phyloP scores from a whole-genome alignment of 2,113 vertebrate genomes.

The Uria aalge region DNA sequence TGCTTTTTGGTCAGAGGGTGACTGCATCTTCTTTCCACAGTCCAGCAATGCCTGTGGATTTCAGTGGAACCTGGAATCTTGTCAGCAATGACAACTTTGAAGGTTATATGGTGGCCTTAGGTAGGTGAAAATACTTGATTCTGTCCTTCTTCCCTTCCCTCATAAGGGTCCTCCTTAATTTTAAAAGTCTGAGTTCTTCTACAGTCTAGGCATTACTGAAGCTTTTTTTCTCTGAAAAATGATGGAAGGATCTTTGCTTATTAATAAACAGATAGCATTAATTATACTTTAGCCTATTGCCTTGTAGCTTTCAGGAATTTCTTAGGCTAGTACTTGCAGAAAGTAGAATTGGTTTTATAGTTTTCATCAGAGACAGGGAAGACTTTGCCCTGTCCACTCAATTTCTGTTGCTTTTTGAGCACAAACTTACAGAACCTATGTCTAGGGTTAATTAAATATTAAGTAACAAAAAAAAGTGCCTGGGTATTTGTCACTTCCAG shows the following conservation, averaged over 20 bases:
- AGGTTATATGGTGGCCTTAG: slow-evolving; percentile 84
- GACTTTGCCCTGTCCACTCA: not conserved
- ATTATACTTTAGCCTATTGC: not conserved
- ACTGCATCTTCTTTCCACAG: not conserved
- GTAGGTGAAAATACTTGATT: slow-evolving; percentile 61
- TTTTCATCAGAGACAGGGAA: not conserved
- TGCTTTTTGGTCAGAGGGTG: not conserved
- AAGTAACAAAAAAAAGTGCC: not conserved
- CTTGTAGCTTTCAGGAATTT: not conserved
- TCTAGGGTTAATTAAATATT: not conserved
- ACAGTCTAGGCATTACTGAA: not conserved
- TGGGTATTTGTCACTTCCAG: not conserved
- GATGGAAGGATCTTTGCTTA: not conserved
- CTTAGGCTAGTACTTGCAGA: not conserved
- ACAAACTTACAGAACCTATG: not conserved
- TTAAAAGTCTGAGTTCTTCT: not conserved
- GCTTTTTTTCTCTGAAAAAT: not conserved
- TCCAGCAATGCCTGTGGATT: slow-evolving; percentile 75
- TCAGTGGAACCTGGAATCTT: slow-evolving; percentile 87
- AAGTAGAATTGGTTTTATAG: not conserved
- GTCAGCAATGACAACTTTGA: slow-evolving; percentile 84
- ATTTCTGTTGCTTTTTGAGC: not conserved
- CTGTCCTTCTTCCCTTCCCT: not conserved
- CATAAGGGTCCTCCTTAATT: not conserved
- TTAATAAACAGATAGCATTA: not conserved